These are phyloP conservation scores for Dynastes hyllus DNA, from an alignment of 2,888 invertebrate species.

Conservation along the genomic window DNA sequence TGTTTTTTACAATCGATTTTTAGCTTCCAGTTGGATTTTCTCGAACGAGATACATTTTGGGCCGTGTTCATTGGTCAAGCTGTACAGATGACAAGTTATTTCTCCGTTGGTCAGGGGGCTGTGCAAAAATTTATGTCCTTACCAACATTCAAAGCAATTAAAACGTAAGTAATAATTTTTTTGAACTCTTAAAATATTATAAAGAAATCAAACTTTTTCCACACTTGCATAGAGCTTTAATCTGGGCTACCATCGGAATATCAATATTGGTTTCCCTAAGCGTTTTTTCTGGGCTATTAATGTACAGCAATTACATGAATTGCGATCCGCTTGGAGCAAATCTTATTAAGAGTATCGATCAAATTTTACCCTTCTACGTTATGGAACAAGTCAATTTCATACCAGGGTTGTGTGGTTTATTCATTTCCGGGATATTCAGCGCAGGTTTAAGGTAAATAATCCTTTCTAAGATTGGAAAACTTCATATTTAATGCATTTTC, in stretches of 20 bases:
- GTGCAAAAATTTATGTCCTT: slow-evolving; percentile 78
- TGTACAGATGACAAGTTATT: slow-evolving; percentile 72
- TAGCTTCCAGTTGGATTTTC: slow-evolving; percentile 76
- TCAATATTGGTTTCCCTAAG: slow-evolving; percentile 75
- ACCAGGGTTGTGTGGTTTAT: slow-evolving; percentile 83
- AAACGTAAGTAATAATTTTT: slow-evolving; percentile 65
- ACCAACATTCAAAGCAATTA: slow-evolving; percentile 74
- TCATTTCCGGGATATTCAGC: slow-evolving; percentile 83
- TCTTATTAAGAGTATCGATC: slow-evolving; percentile 74
- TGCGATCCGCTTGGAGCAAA: slow-evolving; percentile 79
- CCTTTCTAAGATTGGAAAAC: not conserved
- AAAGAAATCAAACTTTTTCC: too few species aligned
- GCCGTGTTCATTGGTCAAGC: slow-evolving; percentile 75
- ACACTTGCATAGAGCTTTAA: slow-evolving; percentile 2
- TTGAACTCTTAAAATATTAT: not conserved
- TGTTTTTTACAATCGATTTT: not conserved
- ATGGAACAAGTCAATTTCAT: slow-evolving; percentile 79
- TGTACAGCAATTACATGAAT: slow-evolving; percentile 78
- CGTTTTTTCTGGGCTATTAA: slow-evolving; percentile 75
- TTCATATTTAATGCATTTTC: slow-evolving; percentile 50
- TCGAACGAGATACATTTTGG: slow-evolving; percentile 77
- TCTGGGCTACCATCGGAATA: slow-evolving; percentile 69
- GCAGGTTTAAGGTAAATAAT: slow-evolving; percentile 77
- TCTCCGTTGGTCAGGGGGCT: slow-evolving; percentile 75
- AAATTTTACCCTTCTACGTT: slow-evolving; percentile 80